Evolutionary conservation across 2,113 vertebrate genomes (phyloP).

Genomic region (Myiagra hebetior): DNA sequence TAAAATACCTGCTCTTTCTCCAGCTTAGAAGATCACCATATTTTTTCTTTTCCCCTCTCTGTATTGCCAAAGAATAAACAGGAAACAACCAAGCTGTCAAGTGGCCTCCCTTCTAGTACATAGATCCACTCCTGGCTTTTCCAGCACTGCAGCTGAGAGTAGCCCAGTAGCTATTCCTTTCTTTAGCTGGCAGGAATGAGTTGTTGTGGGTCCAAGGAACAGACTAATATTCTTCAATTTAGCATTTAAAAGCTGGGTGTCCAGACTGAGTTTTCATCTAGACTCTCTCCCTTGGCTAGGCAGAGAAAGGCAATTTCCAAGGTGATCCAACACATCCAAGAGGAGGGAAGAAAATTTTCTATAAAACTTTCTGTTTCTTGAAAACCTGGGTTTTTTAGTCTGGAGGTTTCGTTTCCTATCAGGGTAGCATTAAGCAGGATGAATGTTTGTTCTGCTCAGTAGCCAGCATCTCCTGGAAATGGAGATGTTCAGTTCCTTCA

Average conservation of each 20-base stretch:
- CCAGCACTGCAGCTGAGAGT: not conserved
- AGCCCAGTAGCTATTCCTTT: not conserved
- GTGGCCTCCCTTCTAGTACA: not conserved
- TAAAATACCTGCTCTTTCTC: not conserved
- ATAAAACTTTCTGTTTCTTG: not conserved
- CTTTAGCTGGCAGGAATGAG: not conserved
- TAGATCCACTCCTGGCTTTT: not conserved
- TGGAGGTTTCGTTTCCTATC: not conserved
- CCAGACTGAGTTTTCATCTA: not conserved
- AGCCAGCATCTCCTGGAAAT: not conserved
- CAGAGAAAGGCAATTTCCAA: not conserved
- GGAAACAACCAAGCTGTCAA: not conserved
- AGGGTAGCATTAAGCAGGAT: not conserved
- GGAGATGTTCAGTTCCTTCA: not conserved
- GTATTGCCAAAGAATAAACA: not conserved
- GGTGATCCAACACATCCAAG: not conserved
- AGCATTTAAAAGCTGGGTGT: not conserved
- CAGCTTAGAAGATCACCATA: not conserved
- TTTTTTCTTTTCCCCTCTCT: not conserved
- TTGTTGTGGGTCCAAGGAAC: not conserved
- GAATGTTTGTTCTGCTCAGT: not conserved
- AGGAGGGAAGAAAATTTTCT: fast-evolving
- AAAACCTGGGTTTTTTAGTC: not conserved
- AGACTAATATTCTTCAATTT: not conserved
- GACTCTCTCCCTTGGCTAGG: not conserved